Evolutionary conservation across 2,797 vertebrate species (phyloP), one percentile per base, ranked within the genome.

Genomic region (Pygocentrus nattereri): DNA sequence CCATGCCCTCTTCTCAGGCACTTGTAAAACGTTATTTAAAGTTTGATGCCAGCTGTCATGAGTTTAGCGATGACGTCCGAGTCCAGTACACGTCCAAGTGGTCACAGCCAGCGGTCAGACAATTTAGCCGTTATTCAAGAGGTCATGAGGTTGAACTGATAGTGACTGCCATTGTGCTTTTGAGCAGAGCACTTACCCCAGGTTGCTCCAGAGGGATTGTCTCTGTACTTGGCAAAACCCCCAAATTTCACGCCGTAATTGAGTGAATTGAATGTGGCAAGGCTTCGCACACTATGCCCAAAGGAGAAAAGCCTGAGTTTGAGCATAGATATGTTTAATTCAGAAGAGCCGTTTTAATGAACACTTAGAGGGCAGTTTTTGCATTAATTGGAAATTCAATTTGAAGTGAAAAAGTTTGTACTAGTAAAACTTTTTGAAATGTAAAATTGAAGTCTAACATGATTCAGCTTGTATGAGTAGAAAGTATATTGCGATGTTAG

Each of bases 101-200:
- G 16, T 38, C 6, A 19, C 65, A 38, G 62, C 62, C 27, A 30
- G 59, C 27, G 67, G 31, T 41, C 19, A 67, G 64, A 41, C 31
- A 27, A 34, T 21, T 41, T 67, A 65, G 34, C 65, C 25, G 38
- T 25, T 6, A 47, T 6, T 68, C 34, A n/a, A 25, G 65, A 68
- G 65, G 65, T 68, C 65, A 68, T 47, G 31, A 12, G 38, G 38
- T 44, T 44, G 41, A 44, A 23, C 38, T 47, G 65, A 68, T 68
- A 44, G 64, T 34, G 31, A 41, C 6, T 65, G 31, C 19, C 31
- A 41, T 67, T 67, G 64, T 62, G 61, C 62, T 65, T 16, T 47
- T 68, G 10, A 68, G 13, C 21, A 38, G 19, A 34, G 31, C 31
- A 21, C 34, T 67, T 41, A 21, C 59, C 59, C 23, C 27, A 18